These are phyloP conservation scores for Mesaphorura yosii DNA, from an alignment of 1,140 invertebrate species.

Conservation along the genomic window DNA sequence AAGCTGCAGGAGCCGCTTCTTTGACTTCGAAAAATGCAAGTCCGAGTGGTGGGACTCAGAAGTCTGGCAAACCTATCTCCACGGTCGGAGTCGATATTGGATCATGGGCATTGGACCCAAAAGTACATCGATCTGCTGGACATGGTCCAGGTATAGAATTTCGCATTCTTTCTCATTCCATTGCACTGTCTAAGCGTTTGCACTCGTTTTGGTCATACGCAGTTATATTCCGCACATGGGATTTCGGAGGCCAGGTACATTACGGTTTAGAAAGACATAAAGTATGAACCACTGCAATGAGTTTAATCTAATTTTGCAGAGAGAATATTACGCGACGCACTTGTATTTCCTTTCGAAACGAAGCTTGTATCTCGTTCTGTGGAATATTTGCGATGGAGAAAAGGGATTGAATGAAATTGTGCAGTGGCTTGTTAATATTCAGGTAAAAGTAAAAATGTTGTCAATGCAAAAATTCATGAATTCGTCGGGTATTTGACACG, in stretches of 20 bases:
- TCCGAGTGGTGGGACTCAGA: constrained; percentile 37
- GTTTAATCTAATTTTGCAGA: no score
- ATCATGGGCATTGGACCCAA: constrained; percentile 81
- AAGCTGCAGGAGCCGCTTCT: constrained; percentile 43
- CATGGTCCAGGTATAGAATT: no score
- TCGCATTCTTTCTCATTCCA: no score
- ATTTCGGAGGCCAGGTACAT: constrained; percentile 99
- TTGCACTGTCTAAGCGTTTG: no score
- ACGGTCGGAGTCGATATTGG: constrained; percentile 95
- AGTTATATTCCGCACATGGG: constrained; percentile 97
- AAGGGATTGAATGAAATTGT: constrained; percentile 79
- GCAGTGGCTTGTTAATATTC: constrained; percentile 91
- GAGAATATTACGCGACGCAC: constrained; percentile 93
- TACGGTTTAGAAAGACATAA: no score
- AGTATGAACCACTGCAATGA: no score
- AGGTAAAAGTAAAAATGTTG: constrained; percentile 44
- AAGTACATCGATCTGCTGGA: constrained; percentile 39
- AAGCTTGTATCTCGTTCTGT: constrained; percentile 89
- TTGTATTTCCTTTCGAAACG: constrained; percentile 95
- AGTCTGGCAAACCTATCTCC: constrained; percentile 43
- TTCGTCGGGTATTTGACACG: background rate
- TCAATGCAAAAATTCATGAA: constrained; percentile 5
- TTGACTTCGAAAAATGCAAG: no score
- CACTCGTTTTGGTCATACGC: no score
- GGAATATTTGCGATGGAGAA: constrained; percentile 87